phyloP scores from a whole-genome alignment of 2,797 vertebrate species.

The Carduelis carduelis region DNA sequence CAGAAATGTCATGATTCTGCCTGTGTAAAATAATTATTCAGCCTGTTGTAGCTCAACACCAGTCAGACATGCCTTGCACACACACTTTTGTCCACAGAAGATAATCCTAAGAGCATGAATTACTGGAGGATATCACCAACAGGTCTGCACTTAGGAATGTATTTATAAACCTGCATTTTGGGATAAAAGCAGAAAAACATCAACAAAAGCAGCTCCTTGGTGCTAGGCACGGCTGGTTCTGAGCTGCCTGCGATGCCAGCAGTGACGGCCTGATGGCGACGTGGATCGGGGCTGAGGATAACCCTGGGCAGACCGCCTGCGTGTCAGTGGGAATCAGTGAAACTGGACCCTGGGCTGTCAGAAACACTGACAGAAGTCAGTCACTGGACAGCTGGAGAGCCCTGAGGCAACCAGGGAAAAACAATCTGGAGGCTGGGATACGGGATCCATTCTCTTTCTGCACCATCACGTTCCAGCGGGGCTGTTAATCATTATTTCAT shows the following conservation, averaged over 20 bases:
- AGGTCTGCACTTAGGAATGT: background rate
- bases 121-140: background rate
- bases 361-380: background rate
- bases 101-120: background rate
- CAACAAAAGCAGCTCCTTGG: background rate
- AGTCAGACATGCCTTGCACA: background rate
- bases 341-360: background rate
- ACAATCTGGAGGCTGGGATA: background rate
- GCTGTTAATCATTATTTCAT: background rate
- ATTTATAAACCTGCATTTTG: background rate
- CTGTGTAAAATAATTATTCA: background rate
- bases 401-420: background rate
- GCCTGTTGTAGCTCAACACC: background rate
- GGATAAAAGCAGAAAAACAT: background rate
- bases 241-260: background rate
- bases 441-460: background rate
- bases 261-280: slow-evolving; percentile 13
- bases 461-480: fast-evolving
- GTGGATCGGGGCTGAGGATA: background rate
- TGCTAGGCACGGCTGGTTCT: fast-evolving
- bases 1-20: background rate
- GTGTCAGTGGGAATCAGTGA: no score
- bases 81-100: background rate
- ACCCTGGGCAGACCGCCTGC: background rate
- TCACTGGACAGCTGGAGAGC: background rate